phyloP scores from a whole-genome alignment of 2,888 invertebrate species.

The Hypercompe scribonia region DNA sequence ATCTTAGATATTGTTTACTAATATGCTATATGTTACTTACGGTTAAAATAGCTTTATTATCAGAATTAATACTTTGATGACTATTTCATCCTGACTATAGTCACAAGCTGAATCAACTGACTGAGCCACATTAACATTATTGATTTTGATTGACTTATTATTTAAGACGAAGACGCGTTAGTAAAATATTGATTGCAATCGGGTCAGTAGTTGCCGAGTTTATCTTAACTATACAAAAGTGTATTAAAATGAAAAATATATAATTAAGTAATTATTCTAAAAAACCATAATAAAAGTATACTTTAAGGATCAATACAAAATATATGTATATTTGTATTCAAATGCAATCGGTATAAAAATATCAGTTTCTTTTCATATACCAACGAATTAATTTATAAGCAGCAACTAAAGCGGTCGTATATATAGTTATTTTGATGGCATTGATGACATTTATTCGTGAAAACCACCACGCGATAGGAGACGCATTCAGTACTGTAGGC shows the following conservation, averaged over 20 bases:
- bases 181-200: too few species aligned
- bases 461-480: conserved; percentile 54
- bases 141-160: too few species aligned
- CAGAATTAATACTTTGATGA: too few species aligned
- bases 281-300: background rate
- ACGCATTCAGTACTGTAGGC: conserved; percentile 59
- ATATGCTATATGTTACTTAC: too few species aligned
- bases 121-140: too few species aligned
- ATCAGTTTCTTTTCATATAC: conserved; percentile 48
- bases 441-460: conserved; percentile 63
- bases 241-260: background rate
- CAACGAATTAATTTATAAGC: conserved; percentile 56
- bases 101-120: too few species aligned
- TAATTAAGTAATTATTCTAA: background rate
- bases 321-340: background rate
- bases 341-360: conserved; percentile 15
- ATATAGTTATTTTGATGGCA: conserved; percentile 57
- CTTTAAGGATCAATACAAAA: background rate
- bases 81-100: too few species aligned
- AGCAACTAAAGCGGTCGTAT: conserved; percentile 55
- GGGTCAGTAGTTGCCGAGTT: too few species aligned
- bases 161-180: too few species aligned
- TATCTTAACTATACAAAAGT: too few species aligned
- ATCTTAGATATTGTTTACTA: too few species aligned
- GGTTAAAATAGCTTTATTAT: too few species aligned